Percentiles rank a stretch among this genome's conserved stretches.
Conservation (phyloP, 2,113 vertebrate genomes). For the Eurystomus gularis region DNA sequence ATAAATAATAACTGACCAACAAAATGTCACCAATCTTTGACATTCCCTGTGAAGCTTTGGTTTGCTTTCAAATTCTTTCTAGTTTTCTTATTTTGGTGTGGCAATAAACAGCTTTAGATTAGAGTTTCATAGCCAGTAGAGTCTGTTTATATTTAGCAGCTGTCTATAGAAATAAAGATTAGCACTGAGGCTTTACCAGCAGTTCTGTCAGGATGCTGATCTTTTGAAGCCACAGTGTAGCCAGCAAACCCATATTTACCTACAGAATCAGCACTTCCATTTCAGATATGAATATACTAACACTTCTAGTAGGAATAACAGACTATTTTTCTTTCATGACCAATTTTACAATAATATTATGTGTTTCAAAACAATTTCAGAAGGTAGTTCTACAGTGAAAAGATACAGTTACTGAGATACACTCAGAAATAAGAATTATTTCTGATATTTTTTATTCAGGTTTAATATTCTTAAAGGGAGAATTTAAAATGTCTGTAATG, state of each 20-base stretch:
- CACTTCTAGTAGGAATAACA: not conserved
- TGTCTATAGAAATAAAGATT: constrained; percentile 17
- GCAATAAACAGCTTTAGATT: constrained; percentile 29
- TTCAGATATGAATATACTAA: not conserved
- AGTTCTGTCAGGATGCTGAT: not conserved
- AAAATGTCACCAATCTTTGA: not conserved
- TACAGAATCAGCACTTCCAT: not conserved
- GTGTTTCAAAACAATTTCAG: constrained; percentile 8
- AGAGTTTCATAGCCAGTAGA: not conserved
- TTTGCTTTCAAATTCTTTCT: not conserved
- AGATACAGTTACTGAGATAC: not conserved
- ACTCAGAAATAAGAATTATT: not conserved
- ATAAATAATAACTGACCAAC: not conserved
- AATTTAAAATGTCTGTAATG: not conserved
- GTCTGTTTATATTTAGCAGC: not conserved
- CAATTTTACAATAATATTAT: constrained; percentile 14
- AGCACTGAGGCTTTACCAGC: not conserved
- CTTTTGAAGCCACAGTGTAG: not conserved
- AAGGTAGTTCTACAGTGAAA: not conserved
- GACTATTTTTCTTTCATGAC: not conserved
- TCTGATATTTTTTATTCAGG: not conserved
- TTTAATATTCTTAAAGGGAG: not conserved
- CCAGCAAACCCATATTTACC: not conserved
- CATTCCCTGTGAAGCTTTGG: not conserved
- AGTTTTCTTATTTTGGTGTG: not conserved